Evolutionary conservation across 2,113 vertebrate genomes (phyloP).

Genomic region (Eretmodus cyanostictus): DNA sequence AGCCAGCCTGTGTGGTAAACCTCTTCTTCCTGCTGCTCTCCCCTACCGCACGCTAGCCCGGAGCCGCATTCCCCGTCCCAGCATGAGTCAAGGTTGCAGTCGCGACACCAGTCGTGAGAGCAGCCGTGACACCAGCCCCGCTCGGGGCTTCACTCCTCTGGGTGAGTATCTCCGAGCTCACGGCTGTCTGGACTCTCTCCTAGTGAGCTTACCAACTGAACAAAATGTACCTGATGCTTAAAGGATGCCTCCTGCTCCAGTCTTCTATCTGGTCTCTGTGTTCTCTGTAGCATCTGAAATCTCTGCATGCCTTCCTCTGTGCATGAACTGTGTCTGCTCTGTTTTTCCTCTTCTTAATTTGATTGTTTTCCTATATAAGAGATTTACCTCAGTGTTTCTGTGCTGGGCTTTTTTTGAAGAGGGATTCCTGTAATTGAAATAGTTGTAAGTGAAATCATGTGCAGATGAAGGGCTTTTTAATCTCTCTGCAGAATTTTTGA

Average conservation of each 20-base stretch:
- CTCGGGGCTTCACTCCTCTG: constrained; percentile 93
- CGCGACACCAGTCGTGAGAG: constrained; percentile 99
- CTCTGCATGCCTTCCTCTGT: constrained; percentile 21
- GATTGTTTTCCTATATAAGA: neutral
- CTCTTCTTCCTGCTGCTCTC: constrained; percentile 93
- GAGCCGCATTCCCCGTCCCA: constrained; percentile 99
- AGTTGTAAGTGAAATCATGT: neutral
- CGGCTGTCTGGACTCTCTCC: neutral
- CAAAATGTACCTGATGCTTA: neutral
- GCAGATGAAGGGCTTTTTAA: neutral
- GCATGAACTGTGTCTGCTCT: constrained; percentile 48
- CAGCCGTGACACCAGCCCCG: constrained; percentile 99
- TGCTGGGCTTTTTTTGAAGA: neutral
- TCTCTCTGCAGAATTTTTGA: neutral
- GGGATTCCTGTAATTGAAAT: neutral
- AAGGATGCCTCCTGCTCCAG: neutral
- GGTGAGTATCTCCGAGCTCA: constrained; percentile 83
- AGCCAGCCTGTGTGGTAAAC: constrained; percentile 88
- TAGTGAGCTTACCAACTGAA: neutral
- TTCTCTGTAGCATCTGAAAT: neutral
- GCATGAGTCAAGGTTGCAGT: constrained; percentile 99
- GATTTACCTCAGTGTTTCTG: neutral
- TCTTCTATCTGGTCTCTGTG: neutral
- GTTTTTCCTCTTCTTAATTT: neutral
- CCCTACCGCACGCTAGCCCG: constrained; percentile 97